Base-by-base conservation (phyloP, 2,797 vertebrate genomes). In the Pseudochaenichthys georgianus region DNA sequence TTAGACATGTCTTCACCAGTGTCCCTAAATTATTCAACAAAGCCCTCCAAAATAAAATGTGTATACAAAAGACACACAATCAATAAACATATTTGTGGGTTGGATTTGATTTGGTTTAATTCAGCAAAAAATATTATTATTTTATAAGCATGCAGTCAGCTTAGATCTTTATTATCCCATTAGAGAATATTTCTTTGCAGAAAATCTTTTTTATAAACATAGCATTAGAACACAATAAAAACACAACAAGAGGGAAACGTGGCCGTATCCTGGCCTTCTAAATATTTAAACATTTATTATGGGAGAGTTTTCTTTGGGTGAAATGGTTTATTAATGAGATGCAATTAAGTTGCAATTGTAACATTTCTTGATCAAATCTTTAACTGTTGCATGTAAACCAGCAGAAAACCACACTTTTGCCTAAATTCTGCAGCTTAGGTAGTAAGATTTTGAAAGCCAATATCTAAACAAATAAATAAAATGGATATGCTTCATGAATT, bases 261-360 rank as follows among this genome's bases (percentile, higher is more conserved):
- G 28, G 28, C 28, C 4, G n/a, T 53, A 19, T 57, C 34, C 52
- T 11, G 17, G 21, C 41, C 7, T 54, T 62, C 31, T 48, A 31
- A 73, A 73, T 59, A 70, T 64, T 59, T 41, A 45, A 64, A 59
- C 45, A 11, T 11, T 54, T 65, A 23, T 11, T n/a, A 9, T 17
- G 19, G 9, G 41, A 50, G 13, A 57, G 23, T 71, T 70, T 54
- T 55, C 38, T 80, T 55, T 45, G 34, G 45, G 12, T 51, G 28
- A n/a, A 52, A n/a, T 52, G 13, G 9, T 57, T 45, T 57, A 52
- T 55, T 71, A 17, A 67, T 66, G 51, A 65, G 4, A 47, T 54
- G 11, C 47, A 7, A 8, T 43, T 17, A 52, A 46, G 9, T 43
- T 34, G 45, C 11, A 2, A 3, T 11, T 19, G 19, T 43, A 42